Base-by-base conservation (phyloP, 1,140 invertebrate species). In the Theocolax elegans region DNA sequence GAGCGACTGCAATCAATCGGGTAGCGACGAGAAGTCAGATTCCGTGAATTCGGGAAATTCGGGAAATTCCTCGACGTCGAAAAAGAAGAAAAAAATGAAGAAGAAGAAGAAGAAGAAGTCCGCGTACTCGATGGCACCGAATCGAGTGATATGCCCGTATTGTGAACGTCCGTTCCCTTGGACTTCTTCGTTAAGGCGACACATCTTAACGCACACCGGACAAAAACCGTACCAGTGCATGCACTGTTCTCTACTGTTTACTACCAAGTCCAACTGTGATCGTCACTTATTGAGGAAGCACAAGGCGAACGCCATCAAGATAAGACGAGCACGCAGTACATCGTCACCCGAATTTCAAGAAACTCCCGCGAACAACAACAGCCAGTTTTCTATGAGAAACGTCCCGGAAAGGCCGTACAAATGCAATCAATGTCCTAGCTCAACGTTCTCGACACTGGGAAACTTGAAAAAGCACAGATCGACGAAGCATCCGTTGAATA, bases 181-280 rank as follows among this genome's bases (percentile, higher is more conserved):
- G 97, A 94, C 93, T 3, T 97, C 95, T 13, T 98, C 96, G 0
- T 87, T 99, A 12, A 89, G 95, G 3, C 88, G 96, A 3, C 97
- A 98, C 81, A 93, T 98, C 25, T 88, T 97, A 0, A 97, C 95
- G 0, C 95, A 97, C 77, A 97, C 95, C 4, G 97, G 97, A 4
- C 95, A 98, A 80, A 98, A 98, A 79, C 97, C 97, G 0, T 98
- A 93, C 86, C 95, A 97, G 79, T 98, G 97, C 83, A 91, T 92
- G 1, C 91, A 95, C 73, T 99, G 97, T 80, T 92, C 93, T 0
- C 87, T 98, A 1, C 89, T 95, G 0, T 99, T 99, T 82, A 98
- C 97, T 3, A 99, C 97, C 0, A 98, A 98, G 79, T 97, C 95
- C 1, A 99, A 99, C 82, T 96, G 97, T 81, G 97, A 98, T 76